Conservation (phyloP, 37 sponge, comb jelly and placozoan species). For the Cladorhizidae sp. region DNA sequence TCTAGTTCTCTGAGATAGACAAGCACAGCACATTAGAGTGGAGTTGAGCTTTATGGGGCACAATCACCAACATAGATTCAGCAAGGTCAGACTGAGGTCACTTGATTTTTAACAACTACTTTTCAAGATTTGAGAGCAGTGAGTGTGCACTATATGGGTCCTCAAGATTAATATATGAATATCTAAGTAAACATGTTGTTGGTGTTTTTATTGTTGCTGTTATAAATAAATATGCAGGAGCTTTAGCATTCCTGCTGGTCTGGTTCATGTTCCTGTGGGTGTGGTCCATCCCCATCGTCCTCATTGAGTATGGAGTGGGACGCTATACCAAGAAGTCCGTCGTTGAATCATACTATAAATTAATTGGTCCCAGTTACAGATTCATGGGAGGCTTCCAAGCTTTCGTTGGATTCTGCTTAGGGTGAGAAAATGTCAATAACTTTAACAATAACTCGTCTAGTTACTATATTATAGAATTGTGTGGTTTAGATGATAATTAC, state of each 20-base stretch:
- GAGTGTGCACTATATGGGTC: not conserved
- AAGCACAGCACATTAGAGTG: too few relatives aligned
- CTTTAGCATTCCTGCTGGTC: constrained; percentile 76
- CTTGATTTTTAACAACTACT: too few relatives aligned
- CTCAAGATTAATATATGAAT: not conserved
- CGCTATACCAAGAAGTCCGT: constrained; percentile 72
- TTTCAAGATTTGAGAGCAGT: too few relatives aligned
- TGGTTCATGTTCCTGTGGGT: constrained; percentile 81
- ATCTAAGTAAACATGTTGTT: not conserved
- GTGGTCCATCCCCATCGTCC: constrained; percentile 83
- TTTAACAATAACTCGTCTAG: too few relatives aligned
- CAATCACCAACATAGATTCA: too few relatives aligned
- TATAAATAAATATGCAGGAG: constrained; percentile 41
- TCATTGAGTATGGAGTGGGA: constrained; percentile 83
- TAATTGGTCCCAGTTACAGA: constrained; percentile 73
- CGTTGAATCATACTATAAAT: constrained; percentile 53
- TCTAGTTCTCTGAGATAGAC: too few relatives aligned
- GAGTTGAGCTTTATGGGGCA: too few relatives aligned
- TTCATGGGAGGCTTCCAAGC: constrained; percentile 76
- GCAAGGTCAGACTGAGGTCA: too few relatives aligned
- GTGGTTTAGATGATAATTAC: too few relatives aligned
- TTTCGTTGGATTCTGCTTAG: constrained; percentile 51
- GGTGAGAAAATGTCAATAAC: constrained; percentile 45
- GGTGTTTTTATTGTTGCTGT: not conserved
- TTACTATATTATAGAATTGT: too few relatives aligned